Evolutionary conservation across 1,140 invertebrate species (phyloP).

Genomic region (Ridgeia piscesae): DNA sequence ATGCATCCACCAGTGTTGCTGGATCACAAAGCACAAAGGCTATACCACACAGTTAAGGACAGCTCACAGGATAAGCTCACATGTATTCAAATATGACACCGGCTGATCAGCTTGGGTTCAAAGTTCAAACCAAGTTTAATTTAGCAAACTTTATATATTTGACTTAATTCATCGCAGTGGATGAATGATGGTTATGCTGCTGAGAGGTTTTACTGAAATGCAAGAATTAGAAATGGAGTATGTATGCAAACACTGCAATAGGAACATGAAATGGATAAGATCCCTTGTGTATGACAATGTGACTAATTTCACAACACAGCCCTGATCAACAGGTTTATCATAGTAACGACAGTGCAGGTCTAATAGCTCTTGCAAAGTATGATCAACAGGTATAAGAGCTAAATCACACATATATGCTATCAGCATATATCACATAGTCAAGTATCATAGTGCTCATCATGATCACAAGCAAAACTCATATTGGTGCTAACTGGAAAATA

Average conservation of each 20-base stretch:
- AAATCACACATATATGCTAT: not conserved
- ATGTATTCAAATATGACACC: not conserved
- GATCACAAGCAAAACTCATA: not conserved
- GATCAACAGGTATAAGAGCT: no score
- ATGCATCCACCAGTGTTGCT: not conserved
- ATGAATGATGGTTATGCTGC: not conserved
- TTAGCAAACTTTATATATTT: not conserved
- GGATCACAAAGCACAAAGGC: not conserved
- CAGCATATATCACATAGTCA: not conserved
- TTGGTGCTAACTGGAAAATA: not conserved
- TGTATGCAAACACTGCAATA: not conserved
- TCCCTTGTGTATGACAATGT: no score
- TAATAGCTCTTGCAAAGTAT: no score
- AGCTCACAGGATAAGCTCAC: not conserved
- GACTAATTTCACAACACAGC: no score
- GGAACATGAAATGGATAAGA: no score
- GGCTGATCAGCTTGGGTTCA: not conserved
- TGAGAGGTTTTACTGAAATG: not conserved
- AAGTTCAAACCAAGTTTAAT: not conserved
- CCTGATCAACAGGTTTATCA: no score
- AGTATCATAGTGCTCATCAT: no score
- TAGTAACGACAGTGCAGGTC: no score
- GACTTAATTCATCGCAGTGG: not conserved
- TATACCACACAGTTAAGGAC: not conserved
- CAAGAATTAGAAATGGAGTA: not conserved